These are phyloP conservation scores for Ahaetulla prasina DNA, from an alignment of 2,113 vertebrate species.

Conservation along the genomic window DNA sequence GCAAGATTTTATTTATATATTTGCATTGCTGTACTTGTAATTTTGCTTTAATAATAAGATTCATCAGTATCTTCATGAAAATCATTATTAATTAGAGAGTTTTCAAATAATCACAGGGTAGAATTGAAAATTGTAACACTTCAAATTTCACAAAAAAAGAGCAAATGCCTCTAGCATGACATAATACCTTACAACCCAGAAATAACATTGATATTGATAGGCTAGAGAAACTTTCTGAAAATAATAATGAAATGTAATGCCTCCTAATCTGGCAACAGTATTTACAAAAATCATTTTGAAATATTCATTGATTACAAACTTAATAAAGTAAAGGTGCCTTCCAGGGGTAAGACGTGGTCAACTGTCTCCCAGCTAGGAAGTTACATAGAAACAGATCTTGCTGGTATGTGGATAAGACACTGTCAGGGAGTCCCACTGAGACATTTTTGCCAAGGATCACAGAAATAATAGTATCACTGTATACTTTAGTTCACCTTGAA, in stretches of 20 bases:
- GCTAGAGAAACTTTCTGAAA: not conserved
- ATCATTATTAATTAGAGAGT: not conserved
- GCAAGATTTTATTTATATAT: not conserved
- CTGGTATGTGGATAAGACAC: not conserved
- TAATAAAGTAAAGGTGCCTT: not conserved
- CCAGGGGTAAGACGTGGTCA: not conserved
- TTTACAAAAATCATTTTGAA: not conserved
- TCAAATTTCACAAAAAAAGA: not conserved
- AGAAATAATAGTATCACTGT: not conserved
- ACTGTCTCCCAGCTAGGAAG: not conserved
- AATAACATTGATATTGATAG: not conserved
- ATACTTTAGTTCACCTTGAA: not conserved
- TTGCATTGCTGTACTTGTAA: not conserved
- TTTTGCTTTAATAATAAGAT: not conserved
- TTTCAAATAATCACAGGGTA: not conserved
- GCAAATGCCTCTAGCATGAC: not conserved
- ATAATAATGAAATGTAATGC: not conserved
- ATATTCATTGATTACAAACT: not conserved
- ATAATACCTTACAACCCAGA: not conserved
- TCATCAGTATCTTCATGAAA: slow-evolving; percentile 11
- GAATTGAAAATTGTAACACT: not conserved
- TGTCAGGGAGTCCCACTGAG: not conserved
- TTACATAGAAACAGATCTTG: not conserved
- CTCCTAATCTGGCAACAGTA: not conserved
- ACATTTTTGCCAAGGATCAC: not conserved